Base-by-base conservation (phyloP, 2,888 invertebrate genomes). In the Euzetes globulus region DNA sequence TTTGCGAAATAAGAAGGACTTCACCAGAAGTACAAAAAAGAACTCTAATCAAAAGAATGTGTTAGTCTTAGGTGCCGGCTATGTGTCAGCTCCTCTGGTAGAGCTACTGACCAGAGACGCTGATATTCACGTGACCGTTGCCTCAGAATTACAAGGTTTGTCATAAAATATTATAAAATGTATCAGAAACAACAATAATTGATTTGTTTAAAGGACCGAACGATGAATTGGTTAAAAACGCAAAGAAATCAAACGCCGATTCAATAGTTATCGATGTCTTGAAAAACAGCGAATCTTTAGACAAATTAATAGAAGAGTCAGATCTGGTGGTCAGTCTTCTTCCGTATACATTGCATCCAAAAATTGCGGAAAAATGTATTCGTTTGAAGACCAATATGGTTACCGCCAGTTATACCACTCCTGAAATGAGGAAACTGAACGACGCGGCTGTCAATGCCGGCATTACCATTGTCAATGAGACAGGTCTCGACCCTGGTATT, bases 401-500 rank as follows among this genome's bases (percentile, higher is more conserved):
- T 22, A 99, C 99, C 0, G 96, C 97, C 0, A 96, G 95, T 76
- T 99, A 99, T 81, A 88, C 93, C 74, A 90, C 91, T 15, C 90
- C 92, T 0, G 89, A 91, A 80, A 90, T 99, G 79, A 88, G 87
- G 80, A 87, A 87, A 0, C 83, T 96, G 13, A 89, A 96, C 80
- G 85, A 90, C 55, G 86, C 86, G 74, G 98, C 98, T 0, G 86
- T 88, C 71, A 88, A 90, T 45, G 93, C 94, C 0, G 95, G 93
- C 0, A 86, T 99, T 0, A 97, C 97, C 0, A 87, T 99, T 58
- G 85, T 99, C 77, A 99, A 98, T 81, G 99, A 99, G 85, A 90
- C 96, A 0, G 99, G 99, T 0, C 85, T 99, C 41, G 99, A 99
- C 82, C 99, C 99, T 0, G 99, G 98, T n/a, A 95, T 96, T 79